These are phyloP conservation scores for Scaptodrosophila latifasciaeformis DNA, from an alignment of 2,888 invertebrate genomes.

Conservation along the genomic window DNA sequence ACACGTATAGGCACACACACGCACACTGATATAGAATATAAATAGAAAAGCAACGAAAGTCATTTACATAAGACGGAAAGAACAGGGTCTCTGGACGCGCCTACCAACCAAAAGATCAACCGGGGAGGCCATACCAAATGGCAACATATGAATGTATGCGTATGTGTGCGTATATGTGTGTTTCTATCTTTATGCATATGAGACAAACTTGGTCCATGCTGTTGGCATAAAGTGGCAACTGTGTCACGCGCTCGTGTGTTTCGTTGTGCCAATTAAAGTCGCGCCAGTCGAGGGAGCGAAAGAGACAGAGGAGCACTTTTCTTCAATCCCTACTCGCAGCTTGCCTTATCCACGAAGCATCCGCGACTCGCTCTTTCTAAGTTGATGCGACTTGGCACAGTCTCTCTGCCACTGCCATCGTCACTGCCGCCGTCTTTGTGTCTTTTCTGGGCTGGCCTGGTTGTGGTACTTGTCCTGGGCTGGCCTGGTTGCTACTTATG, in stretches of 20 bases:
- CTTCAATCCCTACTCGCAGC: too few relatives aligned
- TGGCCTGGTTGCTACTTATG: conserved; percentile 24
- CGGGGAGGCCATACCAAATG: conserved; percentile 60
- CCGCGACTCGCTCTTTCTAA: too few relatives aligned
- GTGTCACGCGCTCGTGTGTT: not conserved
- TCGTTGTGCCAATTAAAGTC: conserved; percentile 65
- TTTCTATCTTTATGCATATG: conserved; percentile 57
- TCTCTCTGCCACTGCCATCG: not conserved
- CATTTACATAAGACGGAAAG: conserved; percentile 56
- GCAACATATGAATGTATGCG: conserved; percentile 17
- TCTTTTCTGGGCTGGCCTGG: conserved; percentile 15
- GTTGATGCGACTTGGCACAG: too few relatives aligned
- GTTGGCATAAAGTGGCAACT: not conserved
- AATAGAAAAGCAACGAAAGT: conserved; percentile 41
- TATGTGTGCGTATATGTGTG: too few relatives aligned
- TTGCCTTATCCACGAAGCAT: too few relatives aligned
- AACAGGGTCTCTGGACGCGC: conserved; percentile 32
- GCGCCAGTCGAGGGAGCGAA: conserved; percentile 12
- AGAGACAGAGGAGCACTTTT: too few relatives aligned
- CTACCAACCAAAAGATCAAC: conserved; percentile 63
- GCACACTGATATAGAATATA: not conserved
- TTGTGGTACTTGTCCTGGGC: too few relatives aligned
- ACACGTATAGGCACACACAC: too few relatives aligned
- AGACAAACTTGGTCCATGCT: conserved; percentile 37
- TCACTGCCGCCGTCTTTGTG: conserved; percentile 14